These are phyloP conservation scores for Muscicapa striata DNA, from an alignment of 2,797 vertebrate genomes.

Conservation along the genomic window DNA sequence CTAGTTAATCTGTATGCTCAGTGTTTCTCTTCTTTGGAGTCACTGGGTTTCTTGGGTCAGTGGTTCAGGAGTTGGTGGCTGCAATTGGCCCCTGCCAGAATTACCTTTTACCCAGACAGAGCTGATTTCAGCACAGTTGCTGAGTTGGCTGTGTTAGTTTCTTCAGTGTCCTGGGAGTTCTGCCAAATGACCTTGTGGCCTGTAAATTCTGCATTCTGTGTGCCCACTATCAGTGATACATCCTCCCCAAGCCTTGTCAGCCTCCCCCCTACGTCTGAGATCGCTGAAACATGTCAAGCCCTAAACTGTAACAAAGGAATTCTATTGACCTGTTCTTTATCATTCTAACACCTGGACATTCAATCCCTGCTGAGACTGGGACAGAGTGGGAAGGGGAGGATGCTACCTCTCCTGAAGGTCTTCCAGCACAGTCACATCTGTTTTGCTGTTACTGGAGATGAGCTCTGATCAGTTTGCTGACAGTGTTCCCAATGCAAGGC, in stretches of 20 bases:
- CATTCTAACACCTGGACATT: background rate
- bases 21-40: background rate
- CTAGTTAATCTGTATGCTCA: background rate
- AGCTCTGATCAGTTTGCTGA: background rate
- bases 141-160: background rate
- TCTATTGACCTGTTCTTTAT: background rate
- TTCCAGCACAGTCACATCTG: accelerated
- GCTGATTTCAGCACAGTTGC: background rate
- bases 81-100: background rate
- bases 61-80: background rate
- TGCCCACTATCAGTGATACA: background rate
- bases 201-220: background rate
- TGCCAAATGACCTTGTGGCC: background rate
- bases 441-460: background rate
- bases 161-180: background rate
- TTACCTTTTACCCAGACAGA: background rate
- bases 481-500: background rate
- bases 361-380: accelerated
- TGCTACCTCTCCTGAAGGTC: background rate
- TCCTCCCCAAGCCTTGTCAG: background rate
- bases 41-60: background rate
- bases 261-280: background rate
- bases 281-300: background rate
- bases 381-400: background rate
- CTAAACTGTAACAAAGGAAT: background rate